A percentile compares a stretch with the other conserved stretches of the same genome.
These are phyloP conservation scores for Philereme vetulata DNA, from an alignment of 2,888 invertebrate species.

Conservation along the genomic window DNA sequence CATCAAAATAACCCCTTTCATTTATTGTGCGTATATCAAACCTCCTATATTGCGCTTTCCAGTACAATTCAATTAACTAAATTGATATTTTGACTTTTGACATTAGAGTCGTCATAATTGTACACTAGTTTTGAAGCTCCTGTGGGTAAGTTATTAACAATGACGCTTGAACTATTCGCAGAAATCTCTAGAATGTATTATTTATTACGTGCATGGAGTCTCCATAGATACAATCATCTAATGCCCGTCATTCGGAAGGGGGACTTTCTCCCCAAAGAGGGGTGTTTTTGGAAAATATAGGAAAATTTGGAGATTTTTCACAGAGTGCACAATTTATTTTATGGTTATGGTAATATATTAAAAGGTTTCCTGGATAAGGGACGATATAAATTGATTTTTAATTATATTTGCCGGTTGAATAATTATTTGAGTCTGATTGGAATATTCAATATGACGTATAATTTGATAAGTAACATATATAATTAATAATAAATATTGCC, in stretches of 20 bases:
- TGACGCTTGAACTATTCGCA: conserved; percentile 5
- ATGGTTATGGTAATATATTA: conserved; percentile 67
- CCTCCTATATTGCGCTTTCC: no score
- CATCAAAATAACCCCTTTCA: no score
- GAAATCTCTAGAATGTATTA: conserved; percentile 34
- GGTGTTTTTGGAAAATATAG: conserved; percentile 41
- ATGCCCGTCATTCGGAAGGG: conserved; percentile 51
- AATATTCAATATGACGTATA: neutral
- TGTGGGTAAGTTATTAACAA: conserved; percentile 1
- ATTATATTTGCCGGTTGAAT: conserved; percentile 30
- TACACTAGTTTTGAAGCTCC: no score
- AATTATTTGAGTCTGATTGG: conserved; percentile 28
- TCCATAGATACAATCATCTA: conserved; percentile 44
- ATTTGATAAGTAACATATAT: no score
- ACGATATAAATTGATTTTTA: conserved; percentile 37
- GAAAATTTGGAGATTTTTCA: conserved; percentile 38
- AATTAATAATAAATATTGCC: no score
- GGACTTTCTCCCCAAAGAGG: neutral
- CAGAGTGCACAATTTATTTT: conserved; percentile 48
- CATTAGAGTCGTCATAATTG: no score
- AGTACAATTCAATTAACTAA: no score
- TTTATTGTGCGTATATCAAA: no score
- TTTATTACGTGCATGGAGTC: conserved; percentile 38
- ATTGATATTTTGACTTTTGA: no score
- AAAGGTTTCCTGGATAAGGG: conserved; percentile 49